phyloP scores from a whole-genome alignment of 2,888 invertebrate genomes.

The Scaeva pyrastri region DNA sequence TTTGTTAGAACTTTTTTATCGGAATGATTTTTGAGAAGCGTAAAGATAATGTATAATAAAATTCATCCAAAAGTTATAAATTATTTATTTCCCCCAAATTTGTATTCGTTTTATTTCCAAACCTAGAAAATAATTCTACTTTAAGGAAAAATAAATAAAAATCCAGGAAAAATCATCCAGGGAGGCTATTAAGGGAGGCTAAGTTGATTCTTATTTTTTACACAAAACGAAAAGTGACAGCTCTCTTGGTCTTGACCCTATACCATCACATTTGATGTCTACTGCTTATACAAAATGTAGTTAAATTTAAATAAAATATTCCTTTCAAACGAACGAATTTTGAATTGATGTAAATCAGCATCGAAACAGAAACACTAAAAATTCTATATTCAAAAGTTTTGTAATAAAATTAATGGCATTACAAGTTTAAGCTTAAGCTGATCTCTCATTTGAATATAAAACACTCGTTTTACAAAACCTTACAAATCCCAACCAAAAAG shows the following conservation, averaged over 20 bases:
- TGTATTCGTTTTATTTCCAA: no score
- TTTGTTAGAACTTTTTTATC: no score
- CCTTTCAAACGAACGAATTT: neutral
- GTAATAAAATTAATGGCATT: slow-evolving; percentile 6
- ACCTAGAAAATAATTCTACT: no score
- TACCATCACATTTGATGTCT: neutral
- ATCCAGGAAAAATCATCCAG: no score
- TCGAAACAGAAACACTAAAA: neutral
- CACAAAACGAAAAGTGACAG: neutral
- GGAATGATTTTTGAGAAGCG: no score
- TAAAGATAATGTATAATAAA: no score
- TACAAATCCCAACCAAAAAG: slow-evolving; percentile 18
- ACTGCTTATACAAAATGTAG: neutral
- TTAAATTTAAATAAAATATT: neutral
- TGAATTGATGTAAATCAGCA: neutral
- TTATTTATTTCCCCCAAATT: no score
- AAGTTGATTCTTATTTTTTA: no score
- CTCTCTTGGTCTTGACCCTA: no score
- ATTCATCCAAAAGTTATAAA: no score
- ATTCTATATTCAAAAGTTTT: neutral
- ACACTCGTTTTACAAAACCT: slow-evolving; percentile 15
- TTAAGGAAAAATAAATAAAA: no score
- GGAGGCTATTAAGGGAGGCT: no score
- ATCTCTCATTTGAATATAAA: slow-evolving; percentile 15
- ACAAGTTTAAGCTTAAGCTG: slow-evolving; percentile 26